phyloP scores from a whole-genome alignment of 2,888 invertebrate species.

The Cephus rjabovi region DNA sequence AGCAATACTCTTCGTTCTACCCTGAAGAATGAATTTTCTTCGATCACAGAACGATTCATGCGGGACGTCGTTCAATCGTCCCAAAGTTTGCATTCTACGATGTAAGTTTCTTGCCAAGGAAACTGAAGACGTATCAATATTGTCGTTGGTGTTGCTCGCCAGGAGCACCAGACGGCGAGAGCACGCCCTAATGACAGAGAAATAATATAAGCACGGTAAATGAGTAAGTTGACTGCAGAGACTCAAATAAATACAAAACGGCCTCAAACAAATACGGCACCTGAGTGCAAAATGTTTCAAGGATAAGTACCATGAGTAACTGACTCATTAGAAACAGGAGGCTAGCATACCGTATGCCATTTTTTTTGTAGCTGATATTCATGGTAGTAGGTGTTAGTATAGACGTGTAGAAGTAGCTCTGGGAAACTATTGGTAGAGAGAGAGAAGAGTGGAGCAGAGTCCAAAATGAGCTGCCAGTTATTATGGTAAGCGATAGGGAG shows the following conservation, averaged over 20 bases:
- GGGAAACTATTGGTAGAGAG: background rate
- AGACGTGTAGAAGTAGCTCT: background rate
- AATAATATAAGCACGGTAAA: background rate
- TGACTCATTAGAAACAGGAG: background rate
- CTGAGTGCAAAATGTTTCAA: background rate
- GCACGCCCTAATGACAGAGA: background rate
- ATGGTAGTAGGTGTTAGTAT: background rate
- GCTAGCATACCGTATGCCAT: background rate
- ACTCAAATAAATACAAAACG: background rate
- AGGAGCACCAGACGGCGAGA: background rate
- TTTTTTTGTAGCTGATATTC: background rate
- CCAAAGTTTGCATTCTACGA: background rate
- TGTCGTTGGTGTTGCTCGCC: background rate
- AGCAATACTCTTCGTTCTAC: conserved; percentile 15
- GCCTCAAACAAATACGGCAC: background rate
- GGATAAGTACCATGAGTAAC: background rate
- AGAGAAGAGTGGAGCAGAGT: background rate
- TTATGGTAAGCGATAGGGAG: background rate
- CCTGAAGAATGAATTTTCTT: background rate
- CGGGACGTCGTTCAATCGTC: background rate
- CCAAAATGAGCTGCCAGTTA: background rate
- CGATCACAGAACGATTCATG: background rate
- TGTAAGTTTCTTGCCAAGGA: background rate
- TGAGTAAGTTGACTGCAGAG: background rate
- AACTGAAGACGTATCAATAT: background rate